Evolutionary conservation across 2,797 vertebrate genomes (phyloP).

Genomic region (Semotilus atromaculatus): DNA sequence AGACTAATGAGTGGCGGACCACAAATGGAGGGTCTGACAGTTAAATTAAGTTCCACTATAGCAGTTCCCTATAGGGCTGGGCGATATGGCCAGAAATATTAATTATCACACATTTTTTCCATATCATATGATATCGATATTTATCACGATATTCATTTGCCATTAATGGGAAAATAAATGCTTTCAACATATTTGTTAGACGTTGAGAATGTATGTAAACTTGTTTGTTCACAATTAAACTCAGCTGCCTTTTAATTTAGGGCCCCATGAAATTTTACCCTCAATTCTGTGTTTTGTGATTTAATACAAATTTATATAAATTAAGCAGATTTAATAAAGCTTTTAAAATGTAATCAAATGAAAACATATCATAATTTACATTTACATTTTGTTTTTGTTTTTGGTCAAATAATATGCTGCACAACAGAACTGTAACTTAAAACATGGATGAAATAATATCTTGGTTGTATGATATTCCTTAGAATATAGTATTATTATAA

Average conservation of each 20-base stretch:
- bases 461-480: not conserved
- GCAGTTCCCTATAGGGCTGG: not conserved
- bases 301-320: too few species aligned
- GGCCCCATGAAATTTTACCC: too few species aligned
- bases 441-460: not conserved
- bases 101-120: not conserved
- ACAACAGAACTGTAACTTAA: not conserved
- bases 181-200: not conserved
- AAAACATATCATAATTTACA: too few species aligned
- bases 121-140: not conserved
- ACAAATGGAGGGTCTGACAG: conserved; percentile 20
- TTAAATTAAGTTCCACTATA: not conserved
- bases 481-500: not conserved
- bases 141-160: not conserved
- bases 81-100: not conserved
- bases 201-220: not conserved
- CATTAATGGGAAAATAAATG: not conserved
- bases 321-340: too few species aligned
- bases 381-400: too few species aligned
- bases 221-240: too few species aligned
- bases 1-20: conserved; percentile 26
- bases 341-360: too few species aligned
- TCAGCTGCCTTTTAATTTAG: too few species aligned
- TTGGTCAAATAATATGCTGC: too few species aligned
- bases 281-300: too few species aligned